Percentiles rank a stretch among this genome's conserved stretches.
These are phyloP conservation scores for Felis catus DNA, from an alignment of 2,113 vertebrate genomes.

Conservation along the genomic window F.catus_Fca126_mat1.0 CM031414.1:56682501-56683000, in stretches of 20 bases:
- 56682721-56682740: background rate
- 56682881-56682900: too few relatives aligned
- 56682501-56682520: background rate
- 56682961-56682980: background rate
- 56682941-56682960: too few relatives aligned
- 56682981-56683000: background rate
- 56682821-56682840: too few relatives aligned
- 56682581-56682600: background rate
- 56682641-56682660: background rate
- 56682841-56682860: too few relatives aligned
- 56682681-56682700: background rate
- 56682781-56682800: too few relatives aligned
- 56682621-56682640: background rate
- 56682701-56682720: background rate
- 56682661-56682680: background rate
- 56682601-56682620: background rate
- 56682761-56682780: too few relatives aligned
- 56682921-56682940: too few relatives aligned
- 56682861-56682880: too few relatives aligned
- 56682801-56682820: too few relatives aligned
- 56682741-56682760: too few relatives aligned
- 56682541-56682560: background rate
- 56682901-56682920: too few relatives aligned
- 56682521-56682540: background rate
- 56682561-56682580: background rate